Evolutionary conservation across 2,797 vertebrate genomes (phyloP).

Genomic region (Hylomyscus alleni): DNA sequence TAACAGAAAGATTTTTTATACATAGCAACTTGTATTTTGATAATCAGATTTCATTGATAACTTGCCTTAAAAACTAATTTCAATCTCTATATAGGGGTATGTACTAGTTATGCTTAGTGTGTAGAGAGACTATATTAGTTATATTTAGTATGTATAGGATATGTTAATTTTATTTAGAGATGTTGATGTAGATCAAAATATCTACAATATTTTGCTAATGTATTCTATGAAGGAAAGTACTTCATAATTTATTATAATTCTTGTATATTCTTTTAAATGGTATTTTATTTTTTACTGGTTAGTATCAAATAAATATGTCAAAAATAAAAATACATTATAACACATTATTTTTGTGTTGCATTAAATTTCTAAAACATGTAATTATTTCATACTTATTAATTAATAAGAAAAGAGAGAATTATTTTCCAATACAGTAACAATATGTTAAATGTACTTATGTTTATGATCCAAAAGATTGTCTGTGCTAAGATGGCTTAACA

Average conservation of each 20-base stretch:
- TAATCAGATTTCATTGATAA: not conserved
- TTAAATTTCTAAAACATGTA: not conserved
- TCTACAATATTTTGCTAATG: not conserved
- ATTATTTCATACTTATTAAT: constrained; percentile 46
- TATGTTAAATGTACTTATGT: not conserved
- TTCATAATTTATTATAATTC: not conserved
- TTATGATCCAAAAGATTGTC: constrained; percentile 18
- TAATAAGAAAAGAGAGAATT: not conserved
- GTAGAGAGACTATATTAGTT: not conserved
- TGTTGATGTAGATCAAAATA: too few relatives aligned
- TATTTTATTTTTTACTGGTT: not conserved
- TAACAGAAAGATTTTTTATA: constrained; percentile 17
- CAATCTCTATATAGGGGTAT: too few relatives aligned
- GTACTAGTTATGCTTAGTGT: not conserved
- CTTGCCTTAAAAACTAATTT: too few relatives aligned
- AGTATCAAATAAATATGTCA: constrained; percentile 2
- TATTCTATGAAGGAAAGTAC: not conserved
- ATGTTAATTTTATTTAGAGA: not conserved
- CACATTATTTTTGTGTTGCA: not conserved
- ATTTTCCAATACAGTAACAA: not conserved
- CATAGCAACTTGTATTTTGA: not conserved
- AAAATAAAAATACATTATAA: not conserved
- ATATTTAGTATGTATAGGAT: not conserved
- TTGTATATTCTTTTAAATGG: not conserved
- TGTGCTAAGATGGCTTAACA: not conserved